Conservation (phyloP, 2,888 invertebrate genomes). For the Drosophila pegasa region DNA sequence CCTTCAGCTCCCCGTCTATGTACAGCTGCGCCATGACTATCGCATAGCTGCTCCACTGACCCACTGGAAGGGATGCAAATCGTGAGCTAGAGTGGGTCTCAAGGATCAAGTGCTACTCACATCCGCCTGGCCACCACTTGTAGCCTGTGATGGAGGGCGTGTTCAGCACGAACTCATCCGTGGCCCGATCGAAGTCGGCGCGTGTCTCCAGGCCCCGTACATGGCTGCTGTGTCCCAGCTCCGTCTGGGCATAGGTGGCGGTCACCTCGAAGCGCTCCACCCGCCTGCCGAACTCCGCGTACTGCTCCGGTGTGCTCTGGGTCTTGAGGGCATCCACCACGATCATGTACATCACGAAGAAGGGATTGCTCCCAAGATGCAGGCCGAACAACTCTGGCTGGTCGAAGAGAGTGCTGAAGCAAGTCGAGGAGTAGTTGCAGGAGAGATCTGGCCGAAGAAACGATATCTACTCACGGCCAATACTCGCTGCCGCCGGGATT, state of each 20-base stretch:
- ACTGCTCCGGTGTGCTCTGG: constrained; percentile 94
- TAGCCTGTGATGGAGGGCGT: constrained; percentile 94
- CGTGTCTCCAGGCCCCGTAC: constrained; percentile 95
- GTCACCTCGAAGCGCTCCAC: constrained; percentile 92
- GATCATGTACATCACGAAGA: constrained; percentile 94
- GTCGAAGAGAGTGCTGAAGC: constrained; percentile 53
- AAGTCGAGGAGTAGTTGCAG: too few species aligned
- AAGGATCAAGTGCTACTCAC: constrained; percentile 87
- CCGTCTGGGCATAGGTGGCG: constrained; percentile 99
- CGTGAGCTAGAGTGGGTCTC: background rate
- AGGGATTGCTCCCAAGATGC: constrained; percentile 81
- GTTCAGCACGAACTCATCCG: constrained; percentile 94
- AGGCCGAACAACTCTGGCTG: constrained; percentile 57
- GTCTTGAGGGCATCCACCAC: constrained; percentile 94
- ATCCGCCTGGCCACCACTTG: constrained; percentile 98
- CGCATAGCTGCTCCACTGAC: constrained; percentile 95
- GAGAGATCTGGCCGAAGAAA: background rate
- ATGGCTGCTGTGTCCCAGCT: constrained; percentile 97
- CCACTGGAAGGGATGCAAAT: constrained; percentile 87
- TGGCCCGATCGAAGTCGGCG: constrained; percentile 93
- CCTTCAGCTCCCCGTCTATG: constrained; percentile 91
- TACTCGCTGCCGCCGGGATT: constrained; percentile 79
- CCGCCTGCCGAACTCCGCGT: constrained; percentile 92
- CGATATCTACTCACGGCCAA: constrained; percentile 73
- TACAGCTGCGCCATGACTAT: constrained; percentile 95